Evolutionary conservation across 2,888 invertebrate species (phyloP).

Genomic region (Drosophila anceps): DNA sequence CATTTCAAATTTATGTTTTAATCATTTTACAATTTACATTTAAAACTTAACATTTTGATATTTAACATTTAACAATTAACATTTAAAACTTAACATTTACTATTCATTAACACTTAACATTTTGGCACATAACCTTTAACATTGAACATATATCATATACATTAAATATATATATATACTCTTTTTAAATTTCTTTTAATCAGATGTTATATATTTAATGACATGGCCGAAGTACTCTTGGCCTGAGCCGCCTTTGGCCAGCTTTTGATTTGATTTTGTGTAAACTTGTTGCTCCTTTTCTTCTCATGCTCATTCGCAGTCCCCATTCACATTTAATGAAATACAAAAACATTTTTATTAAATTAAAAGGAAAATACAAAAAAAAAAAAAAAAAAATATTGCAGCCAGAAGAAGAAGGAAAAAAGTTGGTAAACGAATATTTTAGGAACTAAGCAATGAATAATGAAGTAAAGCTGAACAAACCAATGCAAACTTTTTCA

Average conservation of each 20-base stretch:
- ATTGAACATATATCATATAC: no score
- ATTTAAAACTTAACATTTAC: neutral
- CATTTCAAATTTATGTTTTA: no score
- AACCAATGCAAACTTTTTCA: constrained; percentile 30
- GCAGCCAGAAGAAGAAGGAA: neutral
- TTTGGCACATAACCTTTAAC: no score
- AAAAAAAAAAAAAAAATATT: constrained; percentile 3
- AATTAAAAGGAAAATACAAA: constrained; percentile 51
- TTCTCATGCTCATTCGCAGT: neutral
- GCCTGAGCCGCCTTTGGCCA: neutral
- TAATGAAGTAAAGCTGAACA: constrained; percentile 26
- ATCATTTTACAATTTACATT: no score
- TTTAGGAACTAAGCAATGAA: constrained; percentile 26
- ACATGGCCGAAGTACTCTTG: no score
- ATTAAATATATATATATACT: no score
- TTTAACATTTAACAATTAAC: no score
- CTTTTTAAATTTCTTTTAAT: no score
- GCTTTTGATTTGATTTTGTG: neutral
- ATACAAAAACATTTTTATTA: constrained; percentile 50
- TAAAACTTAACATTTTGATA: no score
- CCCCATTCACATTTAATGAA: neutral
- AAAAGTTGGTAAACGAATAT: constrained; percentile 37
- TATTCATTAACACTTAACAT: no score
- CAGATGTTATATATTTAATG: neutral
- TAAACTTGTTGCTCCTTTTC: constrained; percentile 8